Percentiles rank a stretch among this genome's conserved stretches.
phyloP scores from a whole-genome alignment of 2,888 invertebrate genomes.

The Eristalinus aeneus region DNA sequence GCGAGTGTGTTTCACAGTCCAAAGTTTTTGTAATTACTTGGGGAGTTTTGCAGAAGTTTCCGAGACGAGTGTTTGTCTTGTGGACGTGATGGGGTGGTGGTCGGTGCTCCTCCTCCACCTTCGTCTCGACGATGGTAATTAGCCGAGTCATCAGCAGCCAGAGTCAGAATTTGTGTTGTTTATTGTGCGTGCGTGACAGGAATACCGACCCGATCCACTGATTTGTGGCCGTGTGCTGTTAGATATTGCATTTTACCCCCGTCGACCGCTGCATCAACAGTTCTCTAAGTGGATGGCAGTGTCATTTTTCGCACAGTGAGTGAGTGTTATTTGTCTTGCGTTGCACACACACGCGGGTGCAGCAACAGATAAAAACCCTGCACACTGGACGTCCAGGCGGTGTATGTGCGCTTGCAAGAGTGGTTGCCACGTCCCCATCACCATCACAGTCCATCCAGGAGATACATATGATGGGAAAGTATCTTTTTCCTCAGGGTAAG shows the following conservation, averaged over 20 bases:
- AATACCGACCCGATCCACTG: neutral
- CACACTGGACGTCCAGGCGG: neutral
- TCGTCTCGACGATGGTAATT: conserved; percentile 1
- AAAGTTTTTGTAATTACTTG: neutral
- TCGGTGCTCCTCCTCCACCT: neutral
- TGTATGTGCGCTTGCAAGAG: neutral
- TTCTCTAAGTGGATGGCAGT: conserved; percentile 16
- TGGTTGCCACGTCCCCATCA: neutral
- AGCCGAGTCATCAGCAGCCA: neutral
- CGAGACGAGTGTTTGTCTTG: neutral
- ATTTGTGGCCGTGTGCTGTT: neutral
- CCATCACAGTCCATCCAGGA: neutral
- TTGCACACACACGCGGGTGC: neutral
- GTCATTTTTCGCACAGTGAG: conserved; percentile 20
- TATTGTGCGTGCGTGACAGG: conserved; percentile 1
- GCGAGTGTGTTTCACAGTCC: neutral
- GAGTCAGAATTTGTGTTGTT: neutral
- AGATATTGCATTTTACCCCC: neutral
- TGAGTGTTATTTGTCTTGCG: conserved; percentile 37
- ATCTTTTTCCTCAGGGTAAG: conserved; percentile 37
- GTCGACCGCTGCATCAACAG: neutral
- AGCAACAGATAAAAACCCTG: conserved; percentile 15
- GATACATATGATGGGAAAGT: conserved; percentile 42
- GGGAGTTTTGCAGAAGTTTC: neutral
- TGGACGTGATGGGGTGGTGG: neutral